Percentiles rank a stretch among this genome's conserved stretches.
Evolutionary conservation across 2,888 invertebrate genomes (phyloP).

Genomic region (Chirona hameri): DNA sequence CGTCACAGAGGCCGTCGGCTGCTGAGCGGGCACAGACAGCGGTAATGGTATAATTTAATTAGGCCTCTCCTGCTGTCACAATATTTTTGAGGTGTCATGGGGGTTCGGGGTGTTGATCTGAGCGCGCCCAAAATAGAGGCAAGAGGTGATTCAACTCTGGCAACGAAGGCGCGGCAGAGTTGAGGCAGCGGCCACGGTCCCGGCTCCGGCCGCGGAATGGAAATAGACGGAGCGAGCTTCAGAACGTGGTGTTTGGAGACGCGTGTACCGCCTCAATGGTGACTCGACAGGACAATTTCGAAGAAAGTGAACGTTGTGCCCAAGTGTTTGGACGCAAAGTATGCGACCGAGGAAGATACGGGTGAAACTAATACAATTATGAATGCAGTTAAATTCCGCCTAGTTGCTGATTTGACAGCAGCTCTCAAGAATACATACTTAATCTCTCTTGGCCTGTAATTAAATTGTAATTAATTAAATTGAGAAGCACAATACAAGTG

Average conservation of each 20-base stretch:
- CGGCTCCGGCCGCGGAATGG: not conserved
- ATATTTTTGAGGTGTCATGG: constrained; percentile 26
- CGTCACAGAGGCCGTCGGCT: not conserved
- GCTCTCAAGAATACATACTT: too few relatives aligned
- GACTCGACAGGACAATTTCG: too few relatives aligned
- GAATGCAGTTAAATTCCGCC: too few relatives aligned
- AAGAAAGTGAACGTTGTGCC: too few relatives aligned
- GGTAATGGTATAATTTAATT: constrained; percentile 28
- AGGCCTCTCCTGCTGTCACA: not conserved
- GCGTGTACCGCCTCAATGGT: too few relatives aligned
- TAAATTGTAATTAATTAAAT: too few relatives aligned
- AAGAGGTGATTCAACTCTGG: not conserved
- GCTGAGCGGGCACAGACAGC: not conserved
- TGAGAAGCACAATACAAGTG: too few relatives aligned
- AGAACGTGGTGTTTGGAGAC: not conserved
- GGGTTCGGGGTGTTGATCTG: not conserved
- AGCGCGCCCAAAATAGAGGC: not conserved
- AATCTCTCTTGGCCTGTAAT: too few relatives aligned
- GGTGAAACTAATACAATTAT: too few relatives aligned
- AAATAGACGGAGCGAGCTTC: not conserved
- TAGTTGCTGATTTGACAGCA: too few relatives aligned
- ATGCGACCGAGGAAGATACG: too few relatives aligned
- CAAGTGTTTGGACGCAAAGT: too few relatives aligned
- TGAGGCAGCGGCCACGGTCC: not conserved
- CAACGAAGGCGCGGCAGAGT: not conserved